These are phyloP conservation scores for Siphamia tubifer DNA, from an alignment of 2,113 vertebrate species.

Conservation along the genomic window DNA sequence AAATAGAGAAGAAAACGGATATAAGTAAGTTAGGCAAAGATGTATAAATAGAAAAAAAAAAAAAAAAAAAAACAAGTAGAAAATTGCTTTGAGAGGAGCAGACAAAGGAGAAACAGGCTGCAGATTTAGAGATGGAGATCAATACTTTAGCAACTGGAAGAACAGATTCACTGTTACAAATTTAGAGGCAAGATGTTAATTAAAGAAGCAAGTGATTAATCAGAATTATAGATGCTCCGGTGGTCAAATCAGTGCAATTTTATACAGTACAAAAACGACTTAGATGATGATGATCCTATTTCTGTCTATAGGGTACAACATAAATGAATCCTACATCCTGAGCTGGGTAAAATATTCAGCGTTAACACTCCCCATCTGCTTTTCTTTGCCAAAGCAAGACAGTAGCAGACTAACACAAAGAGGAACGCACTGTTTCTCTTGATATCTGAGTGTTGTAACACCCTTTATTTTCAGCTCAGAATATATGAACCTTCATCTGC, in stretches of 20 bases:
- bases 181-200: conserved; percentile 14
- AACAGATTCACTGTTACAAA: conserved; percentile 8
- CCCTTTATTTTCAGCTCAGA: conserved; percentile 37
- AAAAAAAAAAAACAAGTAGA: conserved; percentile 10
- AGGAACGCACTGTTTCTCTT: conserved; percentile 27
- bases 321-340: conserved; percentile 25
- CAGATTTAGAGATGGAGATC: conserved; percentile 2
- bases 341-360: conserved; percentile 53
- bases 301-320: conserved; percentile 14
- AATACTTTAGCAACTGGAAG: background rate
- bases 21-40: conserved; percentile 51
- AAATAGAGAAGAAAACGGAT: conserved; percentile 47
- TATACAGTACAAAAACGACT: background rate
- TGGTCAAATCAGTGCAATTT: background rate
- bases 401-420: conserved; percentile 16
- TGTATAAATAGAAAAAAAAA: conserved; percentile 24
- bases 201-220: conserved; percentile 35
- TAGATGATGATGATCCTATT: background rate
- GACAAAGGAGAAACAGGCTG: conserved; percentile 15
- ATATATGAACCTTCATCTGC: conserved; percentile 37
- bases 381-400: conserved; percentile 14
- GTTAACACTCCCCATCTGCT: conserved; percentile 55
- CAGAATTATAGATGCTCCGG: conserved; percentile 28
- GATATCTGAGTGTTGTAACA: conserved; percentile 22
- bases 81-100: conserved; percentile 10